Evolutionary conservation across 2,113 vertebrate species (phyloP).

Genomic region (Lamprotornis superbus): DNA sequence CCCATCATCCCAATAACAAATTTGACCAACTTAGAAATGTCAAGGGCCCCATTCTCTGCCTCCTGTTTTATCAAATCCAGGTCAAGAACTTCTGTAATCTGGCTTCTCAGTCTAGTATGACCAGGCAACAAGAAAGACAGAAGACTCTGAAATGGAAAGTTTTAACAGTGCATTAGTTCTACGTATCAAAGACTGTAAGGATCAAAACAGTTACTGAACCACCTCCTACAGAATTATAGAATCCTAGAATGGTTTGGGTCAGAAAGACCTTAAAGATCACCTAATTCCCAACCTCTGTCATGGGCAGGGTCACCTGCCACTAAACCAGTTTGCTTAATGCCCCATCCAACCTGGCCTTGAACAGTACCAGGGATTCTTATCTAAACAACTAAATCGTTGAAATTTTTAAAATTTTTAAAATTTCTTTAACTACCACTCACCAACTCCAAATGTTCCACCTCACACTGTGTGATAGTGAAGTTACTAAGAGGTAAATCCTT

Average conservation of each 20-base stretch:
- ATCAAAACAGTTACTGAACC: neutral
- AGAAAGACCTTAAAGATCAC: neutral
- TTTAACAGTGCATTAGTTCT: slow-evolving; percentile 28
- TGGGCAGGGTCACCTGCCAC: neutral
- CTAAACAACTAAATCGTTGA: neutral
- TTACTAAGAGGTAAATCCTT: neutral
- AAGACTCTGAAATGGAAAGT: slow-evolving; percentile 77
- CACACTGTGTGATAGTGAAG: neutral
- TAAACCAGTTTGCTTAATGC: neutral
- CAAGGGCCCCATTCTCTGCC: slow-evolving; percentile 90
- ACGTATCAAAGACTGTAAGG: neutral
- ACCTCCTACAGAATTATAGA: neutral
- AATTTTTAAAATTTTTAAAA: neutral
- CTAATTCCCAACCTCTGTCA: neutral
- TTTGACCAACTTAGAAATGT: slow-evolving; percentile 86
- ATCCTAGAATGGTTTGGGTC: neutral
- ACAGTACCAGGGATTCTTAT: neutral
- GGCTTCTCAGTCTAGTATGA: slow-evolving; percentile 84
- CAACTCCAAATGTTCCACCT: neutral
- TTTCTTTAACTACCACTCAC: neutral
- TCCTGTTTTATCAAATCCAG: slow-evolving; percentile 93
- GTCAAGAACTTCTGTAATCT: slow-evolving; percentile 91
- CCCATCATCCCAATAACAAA: slow-evolving; percentile 95
- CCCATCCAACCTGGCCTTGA: neutral
- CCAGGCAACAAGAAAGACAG: slow-evolving; percentile 89